A percentile compares a stretch with the other conserved stretches of the same genome.
Evolutionary conservation across 2,113 vertebrate genomes (phyloP).

Genomic region (Chrysemys picta): DNA sequence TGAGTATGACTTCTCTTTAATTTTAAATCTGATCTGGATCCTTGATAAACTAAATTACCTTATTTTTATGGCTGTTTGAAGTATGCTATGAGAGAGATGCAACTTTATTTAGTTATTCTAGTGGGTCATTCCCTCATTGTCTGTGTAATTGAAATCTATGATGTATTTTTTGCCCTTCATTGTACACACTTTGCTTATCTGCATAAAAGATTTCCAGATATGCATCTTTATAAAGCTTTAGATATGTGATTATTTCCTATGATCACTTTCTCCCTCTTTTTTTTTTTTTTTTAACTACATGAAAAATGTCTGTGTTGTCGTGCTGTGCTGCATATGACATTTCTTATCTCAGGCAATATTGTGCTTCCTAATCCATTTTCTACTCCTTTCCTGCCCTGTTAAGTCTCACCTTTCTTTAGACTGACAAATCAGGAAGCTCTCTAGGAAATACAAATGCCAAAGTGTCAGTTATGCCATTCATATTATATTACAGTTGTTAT

Average conservation of each 20-base stretch:
- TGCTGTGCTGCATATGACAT: not conserved
- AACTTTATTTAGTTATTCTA: not conserved
- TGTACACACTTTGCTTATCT: not conserved
- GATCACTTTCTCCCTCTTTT: not conserved
- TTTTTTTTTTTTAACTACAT: not conserved
- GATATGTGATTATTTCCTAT: not conserved
- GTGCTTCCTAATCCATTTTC: not conserved
- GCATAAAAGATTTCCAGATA: not conserved
- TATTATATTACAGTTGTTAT: not conserved
- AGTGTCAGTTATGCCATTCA: fast-evolving
- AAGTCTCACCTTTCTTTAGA: not conserved
- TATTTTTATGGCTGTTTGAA: not conserved
- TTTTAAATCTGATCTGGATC: not conserved
- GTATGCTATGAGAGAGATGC: not conserved
- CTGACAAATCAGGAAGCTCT: not conserved
- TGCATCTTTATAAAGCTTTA: not conserved
- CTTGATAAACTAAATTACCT: not conserved
- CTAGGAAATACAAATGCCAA: not conserved
- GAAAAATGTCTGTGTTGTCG: not conserved
- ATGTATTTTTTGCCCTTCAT: not conserved
- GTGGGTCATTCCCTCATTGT: not conserved
- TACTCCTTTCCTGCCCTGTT: not conserved
- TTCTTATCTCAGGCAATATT: not conserved
- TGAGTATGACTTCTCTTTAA: not conserved
- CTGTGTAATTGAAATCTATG: not conserved